These are phyloP conservation scores for Rhopalosiphum padi DNA, from an alignment of 1,140 invertebrate genomes.

Conservation along the genomic window DNA sequence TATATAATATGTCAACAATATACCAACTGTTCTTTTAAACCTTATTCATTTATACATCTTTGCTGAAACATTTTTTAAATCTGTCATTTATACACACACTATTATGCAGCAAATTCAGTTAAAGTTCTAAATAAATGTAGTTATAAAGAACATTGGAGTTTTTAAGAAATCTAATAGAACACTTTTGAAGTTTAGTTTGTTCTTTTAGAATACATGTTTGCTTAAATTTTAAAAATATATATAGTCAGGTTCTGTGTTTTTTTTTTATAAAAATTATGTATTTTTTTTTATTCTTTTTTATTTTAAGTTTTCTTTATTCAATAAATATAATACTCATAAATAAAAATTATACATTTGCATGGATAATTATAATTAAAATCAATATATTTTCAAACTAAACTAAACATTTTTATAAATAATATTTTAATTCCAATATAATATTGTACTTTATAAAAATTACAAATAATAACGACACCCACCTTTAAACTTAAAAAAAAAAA, in stretches of 20 bases:
- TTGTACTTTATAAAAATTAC: background rate
- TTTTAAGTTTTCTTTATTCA: background rate
- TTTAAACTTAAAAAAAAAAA: background rate
- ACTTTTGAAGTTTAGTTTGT: background rate
- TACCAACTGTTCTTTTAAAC: background rate
- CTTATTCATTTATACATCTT: background rate
- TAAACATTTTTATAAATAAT: background rate
- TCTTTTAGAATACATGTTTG: background rate
- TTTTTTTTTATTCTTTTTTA: background rate
- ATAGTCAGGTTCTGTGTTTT: background rate
- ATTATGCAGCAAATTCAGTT: background rate
- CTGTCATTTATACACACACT: background rate
- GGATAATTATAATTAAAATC: too few relatives aligned
- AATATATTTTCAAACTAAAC: too few relatives aligned
- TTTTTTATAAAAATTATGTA: background rate
- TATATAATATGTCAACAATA: background rate
- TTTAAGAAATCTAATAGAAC: background rate
- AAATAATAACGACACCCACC: background rate
- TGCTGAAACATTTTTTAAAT: background rate
- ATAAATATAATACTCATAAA: background rate
- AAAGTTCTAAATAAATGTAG: background rate
- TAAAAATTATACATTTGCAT: too few relatives aligned
- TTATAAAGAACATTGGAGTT: background rate
- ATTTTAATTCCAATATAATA: background rate
- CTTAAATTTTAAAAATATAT: background rate